phyloP scores from a whole-genome alignment of 2,113 vertebrate genomes.

The Trinectes maculatus region DNA sequence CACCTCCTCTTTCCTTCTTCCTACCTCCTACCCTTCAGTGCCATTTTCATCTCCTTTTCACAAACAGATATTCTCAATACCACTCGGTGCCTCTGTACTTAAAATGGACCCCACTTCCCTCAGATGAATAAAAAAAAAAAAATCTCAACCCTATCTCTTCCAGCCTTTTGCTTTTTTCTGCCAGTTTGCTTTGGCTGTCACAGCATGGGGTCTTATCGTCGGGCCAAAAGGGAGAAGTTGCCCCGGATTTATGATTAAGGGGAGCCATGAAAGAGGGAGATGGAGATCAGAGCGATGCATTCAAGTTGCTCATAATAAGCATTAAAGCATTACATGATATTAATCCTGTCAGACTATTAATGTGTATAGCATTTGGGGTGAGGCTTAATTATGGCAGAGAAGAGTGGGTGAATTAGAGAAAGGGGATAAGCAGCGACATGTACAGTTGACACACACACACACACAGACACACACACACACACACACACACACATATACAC shows the following conservation, averaged over 20 bases:
- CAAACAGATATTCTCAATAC: conserved; percentile 84
- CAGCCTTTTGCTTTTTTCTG: conserved; percentile 80
- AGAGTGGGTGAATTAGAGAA: conserved; percentile 76
- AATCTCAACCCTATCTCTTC: conserved; percentile 93
- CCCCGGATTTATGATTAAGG: conserved; percentile 91
- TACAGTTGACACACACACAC: conserved; percentile 74
- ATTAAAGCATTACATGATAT: conserved; percentile 99
- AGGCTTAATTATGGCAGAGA: conserved; percentile 94
- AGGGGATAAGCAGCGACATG: conserved; percentile 51
- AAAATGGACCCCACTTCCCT: conserved; percentile 62
- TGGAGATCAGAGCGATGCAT: conserved; percentile 94
- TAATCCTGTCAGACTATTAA: conserved; percentile 97
- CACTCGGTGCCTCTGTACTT: conserved; percentile 61
- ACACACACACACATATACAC: conserved; percentile 80
- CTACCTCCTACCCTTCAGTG: conserved; percentile 72
- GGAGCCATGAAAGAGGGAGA: conserved; percentile 80
- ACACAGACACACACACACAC: conserved; percentile 79
- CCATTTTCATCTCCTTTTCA: conserved; percentile 83
- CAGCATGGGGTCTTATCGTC: conserved; percentile 90
- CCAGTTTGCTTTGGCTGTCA: conserved; percentile 91
- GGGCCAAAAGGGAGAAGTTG: conserved; percentile 94
- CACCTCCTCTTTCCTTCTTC: not conserved
- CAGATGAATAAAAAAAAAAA: conserved; percentile 92
- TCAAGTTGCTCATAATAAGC: conserved; percentile 98
- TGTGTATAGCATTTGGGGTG: conserved; percentile 87